These are phyloP conservation scores for Monochamus saltuarius DNA, from an alignment of 1,140 invertebrate genomes.

Conservation along the genomic window DNA sequence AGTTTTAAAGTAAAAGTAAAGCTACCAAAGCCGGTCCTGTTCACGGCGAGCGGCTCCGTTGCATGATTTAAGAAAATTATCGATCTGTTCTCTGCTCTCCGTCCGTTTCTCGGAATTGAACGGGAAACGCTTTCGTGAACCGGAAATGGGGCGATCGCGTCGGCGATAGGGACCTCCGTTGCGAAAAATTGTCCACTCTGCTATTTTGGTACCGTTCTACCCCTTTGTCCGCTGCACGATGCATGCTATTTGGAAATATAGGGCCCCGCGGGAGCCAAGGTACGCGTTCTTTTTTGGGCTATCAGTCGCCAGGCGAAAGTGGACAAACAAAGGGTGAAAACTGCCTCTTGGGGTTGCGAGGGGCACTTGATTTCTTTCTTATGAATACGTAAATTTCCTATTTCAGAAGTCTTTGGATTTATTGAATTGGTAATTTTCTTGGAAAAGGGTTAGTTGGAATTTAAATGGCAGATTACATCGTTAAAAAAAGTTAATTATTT, in stretches of 20 bases:
- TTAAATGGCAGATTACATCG: no score
- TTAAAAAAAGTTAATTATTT: no score
- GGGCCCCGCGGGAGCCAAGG: not conserved
- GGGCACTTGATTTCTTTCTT: no score
- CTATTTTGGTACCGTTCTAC: not conserved
- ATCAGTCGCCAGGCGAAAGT: not conserved
- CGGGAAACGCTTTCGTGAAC: conserved; percentile 16
- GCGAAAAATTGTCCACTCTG: conserved; percentile 11
- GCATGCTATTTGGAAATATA: no score
- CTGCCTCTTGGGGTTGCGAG: no score
- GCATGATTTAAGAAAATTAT: conserved; percentile 30
- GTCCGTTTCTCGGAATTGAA: conserved; percentile 12
- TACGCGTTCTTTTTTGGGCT: not conserved
- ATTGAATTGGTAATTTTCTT: no score
- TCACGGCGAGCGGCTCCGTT: conserved; percentile 3
- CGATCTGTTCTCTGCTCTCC: conserved; percentile 21
- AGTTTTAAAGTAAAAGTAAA: no score
- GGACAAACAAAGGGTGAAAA: conserved; percentile 2
- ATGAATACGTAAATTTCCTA: no score
- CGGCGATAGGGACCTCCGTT: conserved; percentile 6
- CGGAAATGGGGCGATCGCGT: conserved; percentile 16
- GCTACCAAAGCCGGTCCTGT: no score
- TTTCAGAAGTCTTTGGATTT: no score
- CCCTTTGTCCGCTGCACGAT: not conserved
- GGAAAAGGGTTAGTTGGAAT: no score